These are phyloP conservation scores for Benitochromis conjunctus DNA, from an alignment of 2,113 vertebrate species.

Conservation along the genomic window DNA sequence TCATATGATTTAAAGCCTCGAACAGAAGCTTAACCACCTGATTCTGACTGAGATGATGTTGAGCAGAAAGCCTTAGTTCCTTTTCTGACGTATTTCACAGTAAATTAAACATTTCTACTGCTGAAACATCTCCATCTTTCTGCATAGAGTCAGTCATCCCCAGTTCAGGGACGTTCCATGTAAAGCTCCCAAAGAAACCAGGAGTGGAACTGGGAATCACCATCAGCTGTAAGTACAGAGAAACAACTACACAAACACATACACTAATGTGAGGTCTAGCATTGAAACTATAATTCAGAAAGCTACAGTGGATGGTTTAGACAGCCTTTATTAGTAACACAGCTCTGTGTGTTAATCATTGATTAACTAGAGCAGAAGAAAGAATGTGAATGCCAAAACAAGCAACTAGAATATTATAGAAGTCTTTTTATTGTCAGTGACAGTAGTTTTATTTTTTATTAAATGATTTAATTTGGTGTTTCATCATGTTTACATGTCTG, in stretches of 20 bases:
- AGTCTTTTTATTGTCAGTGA: not conserved
- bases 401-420: not conserved
- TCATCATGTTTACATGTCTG: not conserved
- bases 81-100: not conserved
- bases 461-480: not conserved
- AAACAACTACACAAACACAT: not conserved
- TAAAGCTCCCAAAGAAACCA: conserved; percentile 96
- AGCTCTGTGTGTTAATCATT: not conserved
- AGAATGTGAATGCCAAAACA: not conserved
- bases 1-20: not conserved
- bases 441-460: not conserved
- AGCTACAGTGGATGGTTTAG: not conserved
- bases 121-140: not conserved
- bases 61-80: not conserved
- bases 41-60: not conserved
- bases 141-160: conserved; percentile 93
- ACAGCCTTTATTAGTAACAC: not conserved
- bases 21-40: not conserved
- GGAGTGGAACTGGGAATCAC: conserved; percentile 97
- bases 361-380: not conserved
- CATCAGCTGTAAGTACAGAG: conserved; percentile 87
- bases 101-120: not conserved
- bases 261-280: not conserved
- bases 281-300: not conserved
- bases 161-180: conserved; percentile 96